phyloP scores from a whole-genome alignment of 2,113 vertebrate species.

The Gulo gulo region DNA sequence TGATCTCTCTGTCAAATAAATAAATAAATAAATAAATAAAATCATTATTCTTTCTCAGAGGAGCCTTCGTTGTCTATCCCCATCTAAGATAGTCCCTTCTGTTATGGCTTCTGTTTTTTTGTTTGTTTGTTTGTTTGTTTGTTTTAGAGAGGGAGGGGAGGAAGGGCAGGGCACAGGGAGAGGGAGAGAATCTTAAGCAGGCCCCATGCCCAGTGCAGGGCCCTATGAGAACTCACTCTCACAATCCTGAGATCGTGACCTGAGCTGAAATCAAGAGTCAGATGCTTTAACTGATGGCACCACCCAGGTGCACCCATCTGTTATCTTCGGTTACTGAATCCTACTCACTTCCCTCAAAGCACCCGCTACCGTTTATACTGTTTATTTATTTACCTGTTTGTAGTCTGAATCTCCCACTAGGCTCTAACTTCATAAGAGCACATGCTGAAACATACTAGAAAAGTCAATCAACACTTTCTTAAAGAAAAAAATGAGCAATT shows the following conservation, averaged over 20 bases:
- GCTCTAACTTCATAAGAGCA: not conserved
- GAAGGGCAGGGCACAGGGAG: not conserved
- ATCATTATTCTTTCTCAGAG: not conserved
- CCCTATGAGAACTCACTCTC: not conserved
- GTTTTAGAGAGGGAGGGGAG: not conserved
- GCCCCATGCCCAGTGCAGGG: not conserved
- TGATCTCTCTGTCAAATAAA: too few species aligned
- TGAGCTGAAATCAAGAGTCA: not conserved
- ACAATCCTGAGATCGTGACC: not conserved
- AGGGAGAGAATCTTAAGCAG: not conserved
- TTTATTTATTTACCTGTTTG: not conserved
- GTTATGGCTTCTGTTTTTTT: not conserved
- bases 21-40: too few species aligned
- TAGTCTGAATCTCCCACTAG: not conserved
- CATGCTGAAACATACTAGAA: not conserved
- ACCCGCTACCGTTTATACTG: not conserved
- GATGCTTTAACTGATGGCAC: not conserved
- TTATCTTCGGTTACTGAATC: not conserved
- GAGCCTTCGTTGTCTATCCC: not conserved
- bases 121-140: too few species aligned
- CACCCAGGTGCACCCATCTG: not conserved
- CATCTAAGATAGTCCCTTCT: not conserved
- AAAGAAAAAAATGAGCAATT: not conserved
- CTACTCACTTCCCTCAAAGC: not conserved
- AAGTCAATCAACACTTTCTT: slow-evolving; percentile 12